phyloP scores from a whole-genome alignment of 2,113 vertebrate genomes.

The Zosterops borbonicus region DNA sequence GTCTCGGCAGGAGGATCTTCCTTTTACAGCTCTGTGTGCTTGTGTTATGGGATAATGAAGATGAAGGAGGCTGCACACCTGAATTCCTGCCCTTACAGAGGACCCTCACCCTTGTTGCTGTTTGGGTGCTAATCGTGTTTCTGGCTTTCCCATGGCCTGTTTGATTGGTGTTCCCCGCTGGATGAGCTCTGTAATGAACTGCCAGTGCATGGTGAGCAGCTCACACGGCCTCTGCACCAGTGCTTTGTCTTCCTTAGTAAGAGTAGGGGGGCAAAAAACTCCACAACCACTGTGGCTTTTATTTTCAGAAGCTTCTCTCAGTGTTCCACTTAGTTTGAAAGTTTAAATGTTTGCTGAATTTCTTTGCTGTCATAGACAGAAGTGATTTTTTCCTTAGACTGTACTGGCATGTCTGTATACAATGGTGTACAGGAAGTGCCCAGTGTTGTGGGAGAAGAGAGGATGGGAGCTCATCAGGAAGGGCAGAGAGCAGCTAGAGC shows the following conservation, averaged over 20 bases:
- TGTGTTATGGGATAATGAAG: constrained; percentile 56
- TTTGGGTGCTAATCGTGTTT: constrained; percentile 16
- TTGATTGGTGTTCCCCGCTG: constrained; percentile 32
- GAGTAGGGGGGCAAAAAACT: neutral
- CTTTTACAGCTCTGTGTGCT: neutral
- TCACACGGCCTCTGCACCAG: neutral
- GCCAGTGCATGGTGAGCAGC: neutral
- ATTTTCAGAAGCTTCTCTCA: neutral
- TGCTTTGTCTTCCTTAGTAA: constrained; percentile 2
- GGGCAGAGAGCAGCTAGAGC: neutral
- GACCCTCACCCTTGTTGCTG: neutral
- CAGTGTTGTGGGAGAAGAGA: neutral
- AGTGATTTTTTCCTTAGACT: neutral
- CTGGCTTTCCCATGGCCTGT: neutral
- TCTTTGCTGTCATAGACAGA: neutral
- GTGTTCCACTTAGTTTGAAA: neutral
- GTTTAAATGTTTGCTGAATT: neutral
- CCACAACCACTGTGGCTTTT: neutral
- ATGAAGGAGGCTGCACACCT: constrained; percentile 29
- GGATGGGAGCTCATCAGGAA: neutral
- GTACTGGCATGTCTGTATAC: neutral
- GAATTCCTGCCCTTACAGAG: constrained; percentile 24
- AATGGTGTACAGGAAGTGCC: rapidly evolving
- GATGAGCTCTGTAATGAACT: constrained; percentile 31
- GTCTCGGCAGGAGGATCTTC: constrained; percentile 26